Conservation (phyloP, 2,113 vertebrate genomes). For the Columbina picui region DNA sequence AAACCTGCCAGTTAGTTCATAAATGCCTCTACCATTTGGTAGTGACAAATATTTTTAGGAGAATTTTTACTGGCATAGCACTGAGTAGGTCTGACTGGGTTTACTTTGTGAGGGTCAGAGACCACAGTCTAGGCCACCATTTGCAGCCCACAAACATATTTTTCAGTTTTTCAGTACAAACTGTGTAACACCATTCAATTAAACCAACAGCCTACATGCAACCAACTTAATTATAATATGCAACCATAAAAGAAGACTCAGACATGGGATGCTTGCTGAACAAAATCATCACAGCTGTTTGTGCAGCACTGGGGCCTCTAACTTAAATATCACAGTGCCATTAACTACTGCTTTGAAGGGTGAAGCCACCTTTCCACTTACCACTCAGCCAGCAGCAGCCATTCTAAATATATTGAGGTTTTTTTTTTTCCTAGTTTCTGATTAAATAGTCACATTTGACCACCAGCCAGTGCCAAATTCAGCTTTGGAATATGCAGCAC, state of each 20-base stretch:
- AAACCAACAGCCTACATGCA: neutral
- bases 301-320: neutral
- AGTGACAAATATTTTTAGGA: neutral
- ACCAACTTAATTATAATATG: neutral
- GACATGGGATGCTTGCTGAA: neutral
- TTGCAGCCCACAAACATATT: neutral
- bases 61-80: neutral
- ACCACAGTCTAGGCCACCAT: neutral
- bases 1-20: neutral
- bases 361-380: neutral
- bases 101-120: neutral
- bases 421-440: neutral
- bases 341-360: neutral
- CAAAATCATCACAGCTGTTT: neutral
- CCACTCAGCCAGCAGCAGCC: neutral
- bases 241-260: neutral
- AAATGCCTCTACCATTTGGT: neutral
- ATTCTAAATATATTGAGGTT: neutral
- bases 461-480: neutral
- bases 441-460: neutral
- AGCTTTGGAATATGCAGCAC: neutral
- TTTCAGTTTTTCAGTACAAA: neutral
- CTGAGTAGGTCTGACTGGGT: neutral
- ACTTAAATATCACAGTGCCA: neutral
- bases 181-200: rapidly evolving